These are phyloP conservation scores for Hippoglossus stenolepis DNA, from an alignment of 2,113 vertebrate genomes.

Conservation along the genomic window DNA sequence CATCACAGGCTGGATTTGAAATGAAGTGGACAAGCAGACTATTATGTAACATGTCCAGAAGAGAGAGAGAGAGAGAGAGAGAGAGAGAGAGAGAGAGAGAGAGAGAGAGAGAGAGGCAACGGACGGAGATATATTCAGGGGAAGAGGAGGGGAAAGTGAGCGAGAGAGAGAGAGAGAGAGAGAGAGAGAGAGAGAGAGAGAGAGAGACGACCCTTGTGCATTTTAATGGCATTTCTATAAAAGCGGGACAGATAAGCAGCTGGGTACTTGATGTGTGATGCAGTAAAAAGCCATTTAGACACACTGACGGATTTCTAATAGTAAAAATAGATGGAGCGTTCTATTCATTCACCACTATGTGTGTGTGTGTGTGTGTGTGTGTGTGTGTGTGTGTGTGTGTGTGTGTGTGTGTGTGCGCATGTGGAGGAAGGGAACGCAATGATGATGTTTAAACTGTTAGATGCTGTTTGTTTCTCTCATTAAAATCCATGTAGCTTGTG, in stretches of 20 bases:
- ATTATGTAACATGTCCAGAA: constrained; percentile 77
- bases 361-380: neutral
- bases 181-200: neutral
- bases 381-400: constrained; percentile 1
- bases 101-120: constrained; percentile 44
- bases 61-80: constrained; percentile 44
- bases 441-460: constrained; percentile 4
- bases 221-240: constrained; percentile 77
- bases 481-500: too few relatives aligned
- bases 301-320: constrained; percentile 40
- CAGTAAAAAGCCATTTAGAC: constrained; percentile 66
- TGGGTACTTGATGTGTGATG: constrained; percentile 64
- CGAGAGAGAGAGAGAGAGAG: neutral
- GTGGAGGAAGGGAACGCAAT: neutral
- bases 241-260: constrained; percentile 72
- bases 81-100: constrained; percentile 42
- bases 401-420: neutral
- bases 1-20: constrained; percentile 77
- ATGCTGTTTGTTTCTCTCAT: too few relatives aligned
- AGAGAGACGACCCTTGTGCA: constrained; percentile 51
- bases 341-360: constrained; percentile 31
- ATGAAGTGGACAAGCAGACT: constrained; percentile 77
- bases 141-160: neutral
- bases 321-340: constrained; percentile 48
- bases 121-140: constrained; percentile 40